Evolutionary conservation across 2,888 invertebrate genomes (phyloP).

Genomic region (Siphlonurus alternatus): DNA sequence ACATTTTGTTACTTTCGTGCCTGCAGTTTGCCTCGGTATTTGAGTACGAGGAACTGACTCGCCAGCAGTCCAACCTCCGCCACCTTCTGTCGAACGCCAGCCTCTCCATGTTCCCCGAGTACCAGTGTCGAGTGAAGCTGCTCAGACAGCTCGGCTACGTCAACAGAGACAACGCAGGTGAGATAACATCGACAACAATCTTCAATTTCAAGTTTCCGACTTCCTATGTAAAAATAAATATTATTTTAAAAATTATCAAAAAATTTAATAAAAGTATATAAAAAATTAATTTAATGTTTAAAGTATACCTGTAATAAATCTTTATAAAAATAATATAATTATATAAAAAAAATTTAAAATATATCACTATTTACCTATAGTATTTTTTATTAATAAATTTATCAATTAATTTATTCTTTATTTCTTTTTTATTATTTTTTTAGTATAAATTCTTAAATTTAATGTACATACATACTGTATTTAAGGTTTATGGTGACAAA

Average conservation of each 20-base stretch:
- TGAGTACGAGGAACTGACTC: slow-evolving; percentile 53
- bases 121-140: slow-evolving; percentile 60
- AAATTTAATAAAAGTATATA: slow-evolving; percentile 8
- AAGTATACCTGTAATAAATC: slow-evolving; percentile 1
- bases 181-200: slow-evolving; percentile 10
- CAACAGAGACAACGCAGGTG: slow-evolving; percentile 50
- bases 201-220: background rate
- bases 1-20: background rate
- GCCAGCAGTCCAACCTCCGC: slow-evolving; percentile 47
- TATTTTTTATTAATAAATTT: too few relatives aligned
- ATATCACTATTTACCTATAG: too few relatives aligned
- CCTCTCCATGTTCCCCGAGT: slow-evolving; percentile 76
- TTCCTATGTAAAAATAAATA: too few relatives aligned
- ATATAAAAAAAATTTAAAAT: too few relatives aligned
- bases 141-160: slow-evolving; percentile 61
- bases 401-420: too few relatives aligned
- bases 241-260: too few relatives aligned
- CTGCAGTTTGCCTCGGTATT: slow-evolving; percentile 55
- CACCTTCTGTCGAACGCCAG: slow-evolving; percentile 68
- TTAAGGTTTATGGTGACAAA: too few relatives aligned
- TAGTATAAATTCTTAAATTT: too few relatives aligned
- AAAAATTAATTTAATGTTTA: background rate
- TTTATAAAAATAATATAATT: too few relatives aligned
- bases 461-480: too few relatives aligned
- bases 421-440: too few relatives aligned